Percentiles rank a stretch among this genome's conserved stretches.
These are phyloP conservation scores for Ploceus nigricollis DNA, from an alignment of 2,113 vertebrate species.

Conservation along the genomic window DNA sequence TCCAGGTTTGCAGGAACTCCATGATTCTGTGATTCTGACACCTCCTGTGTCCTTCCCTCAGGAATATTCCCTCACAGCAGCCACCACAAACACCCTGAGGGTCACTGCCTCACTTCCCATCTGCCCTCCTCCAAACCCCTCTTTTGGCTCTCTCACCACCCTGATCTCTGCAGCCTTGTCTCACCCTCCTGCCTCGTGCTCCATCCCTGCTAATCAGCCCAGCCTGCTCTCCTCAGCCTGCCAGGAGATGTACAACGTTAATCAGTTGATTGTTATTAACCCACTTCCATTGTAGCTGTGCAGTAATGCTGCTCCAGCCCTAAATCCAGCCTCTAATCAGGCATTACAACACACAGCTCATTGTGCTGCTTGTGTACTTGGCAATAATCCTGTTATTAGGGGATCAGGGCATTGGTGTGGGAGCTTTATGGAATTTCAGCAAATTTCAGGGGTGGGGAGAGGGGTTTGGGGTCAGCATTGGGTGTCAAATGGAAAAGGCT, in stretches of 20 bases:
- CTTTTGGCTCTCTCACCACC: neutral
- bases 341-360: neutral
- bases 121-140: neutral
- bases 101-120: rapidly evolving
- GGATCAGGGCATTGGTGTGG: rapidly evolving
- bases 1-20: neutral
- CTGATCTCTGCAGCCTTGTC: neutral
- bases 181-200: neutral
- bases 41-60: neutral
- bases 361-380: neutral
- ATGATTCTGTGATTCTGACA: too few species aligned
- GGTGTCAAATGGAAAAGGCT: too few species aligned
- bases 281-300: neutral
- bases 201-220: neutral
- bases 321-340: constrained; percentile 31
- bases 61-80: neutral
- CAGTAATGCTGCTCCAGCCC: constrained; percentile 3
- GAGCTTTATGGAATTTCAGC: neutral
- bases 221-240: neutral
- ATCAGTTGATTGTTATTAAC: constrained; percentile 45
- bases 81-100: rapidly evolving
- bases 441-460: neutral
- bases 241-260: neutral
- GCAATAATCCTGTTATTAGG: neutral
- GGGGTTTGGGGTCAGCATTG: neutral